Evolutionary conservation across 2,113 vertebrate genomes (phyloP), one percentile per base, ranked within the genome.

Genomic region (Plecturocebus donacophilus): DNA sequence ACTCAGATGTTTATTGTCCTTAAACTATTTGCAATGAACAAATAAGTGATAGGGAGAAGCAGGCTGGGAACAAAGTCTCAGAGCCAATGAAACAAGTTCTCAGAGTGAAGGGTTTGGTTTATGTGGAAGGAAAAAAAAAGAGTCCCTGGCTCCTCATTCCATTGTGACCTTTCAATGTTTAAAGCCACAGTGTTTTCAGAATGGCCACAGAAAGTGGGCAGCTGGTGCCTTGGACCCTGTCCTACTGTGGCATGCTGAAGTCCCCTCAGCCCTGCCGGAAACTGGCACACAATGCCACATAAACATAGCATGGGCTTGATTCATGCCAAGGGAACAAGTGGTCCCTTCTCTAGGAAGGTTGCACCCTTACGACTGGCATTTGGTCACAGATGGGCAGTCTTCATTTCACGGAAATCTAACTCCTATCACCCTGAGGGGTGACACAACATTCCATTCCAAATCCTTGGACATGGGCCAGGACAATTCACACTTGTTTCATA

Each of bases 21-120:
- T 90, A 56, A 94, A 30, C 68, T 30, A 27, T 73, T 94, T 82
- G 80, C 76, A 92, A n/a, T 25, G 52, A 94, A 70, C 49, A 94
- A 93, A 84, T 11, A 81, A 73, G 17, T 19, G 42, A 86, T 23
- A 7, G 45, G 75, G 40, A 52, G 52, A 64, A 85, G 81, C 4
- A 76, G 85, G n/a, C 35, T 40, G 35, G 49, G 25, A 68, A 52
- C n/a, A 82, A 80, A 30, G 8, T 81, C 40, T 73, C 56, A 14
- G 3, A 6, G 40, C 61, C 84, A 52, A 64, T 68, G 7, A 38
- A 14, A 23, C 27, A 66, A 42, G 40, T 64, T 68, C 58, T 75
- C 40, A 45, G 40, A 52, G 49, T n/a, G 52, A 47, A 54, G 64
- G 35, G 17, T 77, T 96, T 32, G 20, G 66, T 95, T 66, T 56